Base-by-base conservation (phyloP, 2,113 vertebrate species). In the Euleptes europaea region DNA sequence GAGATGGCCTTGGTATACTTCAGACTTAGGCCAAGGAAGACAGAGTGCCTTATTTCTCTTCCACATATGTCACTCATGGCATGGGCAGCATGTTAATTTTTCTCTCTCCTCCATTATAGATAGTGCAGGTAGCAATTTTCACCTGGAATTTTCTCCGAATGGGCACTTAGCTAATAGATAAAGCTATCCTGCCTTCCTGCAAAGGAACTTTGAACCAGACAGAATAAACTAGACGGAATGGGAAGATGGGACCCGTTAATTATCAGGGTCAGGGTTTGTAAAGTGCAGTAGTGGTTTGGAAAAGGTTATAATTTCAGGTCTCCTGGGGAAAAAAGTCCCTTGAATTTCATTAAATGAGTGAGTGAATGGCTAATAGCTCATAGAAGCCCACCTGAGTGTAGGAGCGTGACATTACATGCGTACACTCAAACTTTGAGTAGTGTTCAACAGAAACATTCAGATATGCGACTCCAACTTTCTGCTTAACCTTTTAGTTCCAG, bases 61-160 rank as follows among this genome's bases (percentile, higher is more conserved):
- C 73, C 3, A 0, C 3, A 3, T n/a, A 0, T 4, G 26, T 40
- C 54, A 70, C 12, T 44, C 54, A 70, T 12, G 0, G n/a, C 14
- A 6, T 28, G 17, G 60, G 5, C 1, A 1, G 0, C 15, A 38
- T 12, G 40, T 81, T 72, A 13, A 12, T 85, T 71, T 70, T 69
- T 88, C 47, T 49, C 4, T 47, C 5, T 23, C 15, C 49, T 7
- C 14, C 26, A 0, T 15, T 74, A 3, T 12, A 7, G 47, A 1
- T 54, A 81, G 10, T 0, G 1, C 49, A 74, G 63, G 33, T 14
- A 40, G 42, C 75, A 35, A 42, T n/a, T 85, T 44, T 78, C 73
- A 28, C 71, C 67, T 82, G 74, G 60, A 49, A 44, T 0, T 90
- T 31, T 19, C 71, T 78, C 57, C 1, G 0, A 69, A 40, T 66